Evolutionary conservation across 2,113 vertebrate genomes (phyloP).

Genomic region (Propithecus coquereli): DNA sequence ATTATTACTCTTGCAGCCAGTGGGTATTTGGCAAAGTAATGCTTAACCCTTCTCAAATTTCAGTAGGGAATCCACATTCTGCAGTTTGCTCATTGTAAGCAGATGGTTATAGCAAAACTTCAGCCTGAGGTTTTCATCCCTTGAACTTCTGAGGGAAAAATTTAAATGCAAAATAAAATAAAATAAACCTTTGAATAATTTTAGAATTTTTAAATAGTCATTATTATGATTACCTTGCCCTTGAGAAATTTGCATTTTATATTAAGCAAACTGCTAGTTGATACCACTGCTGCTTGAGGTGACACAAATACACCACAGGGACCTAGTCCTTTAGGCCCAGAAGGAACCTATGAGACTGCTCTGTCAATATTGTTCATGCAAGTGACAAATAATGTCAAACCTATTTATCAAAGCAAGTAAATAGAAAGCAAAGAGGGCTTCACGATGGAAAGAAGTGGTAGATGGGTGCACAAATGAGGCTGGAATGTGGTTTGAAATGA

Average conservation of each 20-base stretch:
- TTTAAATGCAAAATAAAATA: background rate
- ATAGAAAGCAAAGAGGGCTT: background rate
- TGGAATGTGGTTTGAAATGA: background rate
- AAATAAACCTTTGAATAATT: conserved; percentile 32
- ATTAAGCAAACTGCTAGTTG: background rate
- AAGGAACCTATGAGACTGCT: background rate
- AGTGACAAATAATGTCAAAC: background rate
- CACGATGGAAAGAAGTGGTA: background rate
- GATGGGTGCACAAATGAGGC: background rate
- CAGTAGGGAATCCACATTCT: background rate
- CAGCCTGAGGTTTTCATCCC: background rate
- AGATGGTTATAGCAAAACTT: background rate
- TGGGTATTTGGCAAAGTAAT: background rate
- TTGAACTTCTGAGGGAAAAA: background rate
- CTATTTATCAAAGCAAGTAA: background rate
- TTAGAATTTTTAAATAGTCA: background rate
- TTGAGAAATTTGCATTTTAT: conserved; percentile 37
- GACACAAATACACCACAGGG: background rate
- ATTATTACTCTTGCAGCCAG: background rate
- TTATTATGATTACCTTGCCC: background rate
- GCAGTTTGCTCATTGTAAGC: background rate
- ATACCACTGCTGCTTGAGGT: background rate
- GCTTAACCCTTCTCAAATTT: background rate
- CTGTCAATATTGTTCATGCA: background rate
- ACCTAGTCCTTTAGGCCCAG: background rate